Base-by-base conservation (phyloP, 1,140 invertebrate genomes). In the Helicoverpa armigera region DNA sequence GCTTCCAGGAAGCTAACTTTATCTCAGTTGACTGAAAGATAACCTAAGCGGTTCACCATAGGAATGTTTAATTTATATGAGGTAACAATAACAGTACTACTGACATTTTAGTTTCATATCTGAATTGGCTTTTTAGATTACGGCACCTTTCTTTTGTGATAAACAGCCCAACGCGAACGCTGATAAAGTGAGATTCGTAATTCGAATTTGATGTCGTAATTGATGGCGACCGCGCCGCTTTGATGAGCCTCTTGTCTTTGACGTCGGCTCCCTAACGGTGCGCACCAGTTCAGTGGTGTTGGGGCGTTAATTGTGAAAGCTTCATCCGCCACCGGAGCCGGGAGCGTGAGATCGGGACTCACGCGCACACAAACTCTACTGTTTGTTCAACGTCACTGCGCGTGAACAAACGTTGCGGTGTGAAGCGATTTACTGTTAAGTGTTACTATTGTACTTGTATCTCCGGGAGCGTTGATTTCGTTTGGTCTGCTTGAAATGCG, bases 241-340 rank as follows among this genome's bases (percentile, higher is more conserved):
- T 77, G 72, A 81, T 76, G 65, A 76, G 58, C 48, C 56, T 70
- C 43, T 61, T 69, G 60, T 53, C 67, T 72, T 58, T 72, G 67
- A 50, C 50, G 53, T 23, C 73, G 43, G 23, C 43, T 76, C 12
- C 58, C 48, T 87, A 84, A 85, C 81, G 77, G 82, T 81, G 80
- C 72, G 74, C 58, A 76, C 61, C 58, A 63, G 80, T 78, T 60
- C 43, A 56, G 54, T 67, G n/a, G 67, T 56, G n/a, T 50, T 79
- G 60, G 67, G 72, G 80, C 81, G 86, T 84, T 89, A 87, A 89
- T 89, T 89, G 83, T 85, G 85, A 85, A 87, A 87, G 85, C 83
- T 73, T 53, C 60, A 81, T 82, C 81, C 65, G 63, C 48, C 58
- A 60, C 54, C 54, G 23, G 65, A 69, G 65, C n/a, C n/a, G 58